Evolutionary conservation across 1,140 invertebrate species (phyloP).

Genomic region (Condylostylus longicornis): DNA sequence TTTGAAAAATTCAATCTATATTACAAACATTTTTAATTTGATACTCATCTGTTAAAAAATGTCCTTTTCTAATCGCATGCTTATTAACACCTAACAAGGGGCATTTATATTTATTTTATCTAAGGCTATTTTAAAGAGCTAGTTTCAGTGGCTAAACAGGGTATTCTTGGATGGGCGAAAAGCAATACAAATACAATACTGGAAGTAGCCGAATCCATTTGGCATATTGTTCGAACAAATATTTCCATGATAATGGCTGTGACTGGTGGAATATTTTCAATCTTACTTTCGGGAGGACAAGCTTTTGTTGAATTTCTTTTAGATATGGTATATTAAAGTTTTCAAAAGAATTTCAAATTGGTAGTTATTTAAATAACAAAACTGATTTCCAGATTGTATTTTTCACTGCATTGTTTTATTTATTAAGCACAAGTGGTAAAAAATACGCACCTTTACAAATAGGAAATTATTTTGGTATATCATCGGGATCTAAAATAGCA

Average conservation of each 20-base stretch:
- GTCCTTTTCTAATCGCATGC: conserved; percentile 12
- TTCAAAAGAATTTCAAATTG: not conserved
- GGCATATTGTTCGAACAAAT: conserved; percentile 83
- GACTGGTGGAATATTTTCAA: conserved; percentile 68
- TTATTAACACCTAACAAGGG: conserved; percentile 27
- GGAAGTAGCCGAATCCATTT: conserved; percentile 82
- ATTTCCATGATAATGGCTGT: conserved; percentile 77
- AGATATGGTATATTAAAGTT: conserved; percentile 55
- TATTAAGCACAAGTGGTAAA: conserved; percentile 74
- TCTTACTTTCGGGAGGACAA: conserved; percentile 81
- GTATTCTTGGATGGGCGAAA: conserved; percentile 66
- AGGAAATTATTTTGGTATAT: conserved; percentile 55
- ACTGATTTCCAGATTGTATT: conserved; percentile 65
- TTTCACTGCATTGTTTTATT: conserved; percentile 89
- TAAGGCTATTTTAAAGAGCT: conserved; percentile 34
- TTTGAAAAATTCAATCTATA: no score
- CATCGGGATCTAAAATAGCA: conserved; percentile 58
- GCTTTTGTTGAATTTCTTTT: conserved; percentile 87
- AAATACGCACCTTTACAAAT: conserved; percentile 77
- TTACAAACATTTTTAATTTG: not conserved
- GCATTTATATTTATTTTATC: conserved; percentile 24
- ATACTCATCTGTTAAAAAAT: not conserved
- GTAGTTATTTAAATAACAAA: not conserved
- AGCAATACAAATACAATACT: conserved; percentile 85
- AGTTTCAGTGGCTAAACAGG: conserved; percentile 35